Percentiles rank a stretch among this genome's conserved stretches.
Conservation (phyloP, 1,140 invertebrate species). For the Drosophila dunni region DNA sequence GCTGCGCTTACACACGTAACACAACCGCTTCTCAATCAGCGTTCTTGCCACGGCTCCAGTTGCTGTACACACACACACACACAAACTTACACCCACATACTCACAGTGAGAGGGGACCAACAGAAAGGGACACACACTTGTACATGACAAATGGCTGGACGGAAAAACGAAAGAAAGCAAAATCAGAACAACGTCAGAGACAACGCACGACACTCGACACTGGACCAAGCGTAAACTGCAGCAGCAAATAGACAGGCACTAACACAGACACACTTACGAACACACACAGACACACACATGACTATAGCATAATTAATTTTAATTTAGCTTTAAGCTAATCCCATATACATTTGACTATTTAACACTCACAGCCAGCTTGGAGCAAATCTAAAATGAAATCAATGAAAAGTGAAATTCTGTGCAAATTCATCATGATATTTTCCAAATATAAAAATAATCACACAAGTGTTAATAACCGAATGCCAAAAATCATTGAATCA, state of each 20-base stretch:
- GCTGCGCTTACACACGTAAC: conserved; percentile 81
- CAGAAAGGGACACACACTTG: conserved; percentile 27
- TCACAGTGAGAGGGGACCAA: conserved; percentile 3
- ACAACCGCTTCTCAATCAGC: conserved; percentile 50
- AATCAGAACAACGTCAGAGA: conserved; percentile 46
- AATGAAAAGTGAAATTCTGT: conserved; percentile 70
- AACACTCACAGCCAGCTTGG: conserved; percentile 24
- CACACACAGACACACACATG: conserved; percentile 3
- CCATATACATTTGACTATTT: conserved; percentile 27
- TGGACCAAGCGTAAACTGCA: conserved; percentile 36
- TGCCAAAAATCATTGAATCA: background rate
- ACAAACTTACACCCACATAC: conserved; percentile 4
- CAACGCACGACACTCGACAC: conserved; percentile 37
- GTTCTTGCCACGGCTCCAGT: conserved; percentile 49
- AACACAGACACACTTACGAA: background rate
- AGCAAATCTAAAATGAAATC: conserved; percentile 18
- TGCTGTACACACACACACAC: conserved; percentile 10
- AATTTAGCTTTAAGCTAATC: background rate
- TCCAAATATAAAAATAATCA: conserved; percentile 22
- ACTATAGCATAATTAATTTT: too few species aligned
- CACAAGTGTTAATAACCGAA: conserved; percentile 29
- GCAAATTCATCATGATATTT: conserved; percentile 42
- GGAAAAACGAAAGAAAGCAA: conserved; percentile 42
- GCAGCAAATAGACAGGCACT: background rate
- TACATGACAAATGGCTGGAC: conserved; percentile 40